Conservation (phyloP, 2,113 vertebrate genomes). For the Zapornia atra region DNA sequence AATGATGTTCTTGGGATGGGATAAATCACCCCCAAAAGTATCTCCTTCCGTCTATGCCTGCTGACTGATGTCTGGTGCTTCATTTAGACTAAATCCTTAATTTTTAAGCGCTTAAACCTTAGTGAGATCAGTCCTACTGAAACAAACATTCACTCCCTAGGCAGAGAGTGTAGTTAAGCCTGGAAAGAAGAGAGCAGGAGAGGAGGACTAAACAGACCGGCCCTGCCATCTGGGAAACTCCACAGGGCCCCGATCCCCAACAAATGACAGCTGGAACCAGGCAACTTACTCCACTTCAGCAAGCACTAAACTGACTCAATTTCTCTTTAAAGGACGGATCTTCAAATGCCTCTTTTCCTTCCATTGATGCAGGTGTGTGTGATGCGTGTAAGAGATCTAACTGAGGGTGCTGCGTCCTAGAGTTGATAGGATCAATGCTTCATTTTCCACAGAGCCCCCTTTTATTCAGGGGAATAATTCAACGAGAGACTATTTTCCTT, state of each 20-base stretch:
- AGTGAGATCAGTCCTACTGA: not conserved
- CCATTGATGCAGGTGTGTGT: slow-evolving; percentile 60
- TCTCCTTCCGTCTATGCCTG: not conserved
- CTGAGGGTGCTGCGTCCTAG: slow-evolving; percentile 26
- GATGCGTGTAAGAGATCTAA: slow-evolving; percentile 68
- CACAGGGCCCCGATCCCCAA: slow-evolving; percentile 1
- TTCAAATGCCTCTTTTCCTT: slow-evolving; percentile 52
- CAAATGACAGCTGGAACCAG: slow-evolving; percentile 58
- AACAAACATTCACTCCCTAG: not conserved
- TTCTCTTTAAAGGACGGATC: slow-evolving; percentile 40
- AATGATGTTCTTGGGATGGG: not conserved
- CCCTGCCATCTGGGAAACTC: slow-evolving; percentile 35
- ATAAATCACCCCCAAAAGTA: not conserved
- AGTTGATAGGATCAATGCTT: slow-evolving; percentile 65
- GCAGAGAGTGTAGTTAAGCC: not conserved
- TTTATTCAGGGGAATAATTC: slow-evolving; percentile 66
- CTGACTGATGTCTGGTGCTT: not conserved
- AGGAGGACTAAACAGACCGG: not conserved
- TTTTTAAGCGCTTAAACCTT: not conserved
- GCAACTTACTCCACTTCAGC: slow-evolving; percentile 58
- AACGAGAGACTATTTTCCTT: slow-evolving; percentile 60
- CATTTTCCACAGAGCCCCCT: slow-evolving; percentile 64
- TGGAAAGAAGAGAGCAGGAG: not conserved
- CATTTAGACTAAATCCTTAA: not conserved
- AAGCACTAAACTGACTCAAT: slow-evolving; percentile 60